Evolutionary conservation across 2,888 invertebrate species (phyloP).

Genomic region (Phengaris arion): DNA sequence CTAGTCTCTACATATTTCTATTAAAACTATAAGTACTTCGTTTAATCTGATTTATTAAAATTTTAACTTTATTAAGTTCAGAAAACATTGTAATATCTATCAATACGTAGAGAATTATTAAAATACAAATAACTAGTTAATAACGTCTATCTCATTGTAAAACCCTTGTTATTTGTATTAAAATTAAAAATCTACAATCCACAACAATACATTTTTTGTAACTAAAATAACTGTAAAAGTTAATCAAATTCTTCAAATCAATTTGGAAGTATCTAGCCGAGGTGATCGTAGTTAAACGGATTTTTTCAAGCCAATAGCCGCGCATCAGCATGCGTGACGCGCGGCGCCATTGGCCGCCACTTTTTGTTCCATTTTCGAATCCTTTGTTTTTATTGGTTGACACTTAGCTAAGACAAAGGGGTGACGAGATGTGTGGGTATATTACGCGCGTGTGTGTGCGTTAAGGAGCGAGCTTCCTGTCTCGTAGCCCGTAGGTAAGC

Average conservation of each 20-base stretch:
- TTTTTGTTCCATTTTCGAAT: constrained; percentile 79
- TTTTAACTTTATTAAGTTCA: no score
- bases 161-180: neutral
- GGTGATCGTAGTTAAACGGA: constrained; percentile 76
- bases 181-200: neutral
- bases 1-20: no score
- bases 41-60: no score
- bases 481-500: constrained; percentile 48
- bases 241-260: constrained; percentile 55
- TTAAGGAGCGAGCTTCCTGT: constrained; percentile 72
- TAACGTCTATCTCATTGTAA: no score
- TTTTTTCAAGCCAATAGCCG: constrained; percentile 79
- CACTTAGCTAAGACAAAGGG: constrained; percentile 80
- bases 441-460: constrained; percentile 48
- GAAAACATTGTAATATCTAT: no score
- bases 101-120: no score
- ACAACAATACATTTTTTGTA: neutral
- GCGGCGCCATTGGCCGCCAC: constrained; percentile 72
- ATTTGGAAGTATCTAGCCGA: constrained; percentile 70
- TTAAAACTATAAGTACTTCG: no score
- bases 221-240: neutral
- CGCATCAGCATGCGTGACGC: constrained; percentile 76
- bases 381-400: constrained; percentile 81
- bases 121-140: no score
- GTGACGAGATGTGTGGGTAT: constrained; percentile 68